These are phyloP conservation scores for Triplophysa siluroides DNA, from an alignment of 2,113 vertebrate genomes.

Conservation along the genomic window DNA sequence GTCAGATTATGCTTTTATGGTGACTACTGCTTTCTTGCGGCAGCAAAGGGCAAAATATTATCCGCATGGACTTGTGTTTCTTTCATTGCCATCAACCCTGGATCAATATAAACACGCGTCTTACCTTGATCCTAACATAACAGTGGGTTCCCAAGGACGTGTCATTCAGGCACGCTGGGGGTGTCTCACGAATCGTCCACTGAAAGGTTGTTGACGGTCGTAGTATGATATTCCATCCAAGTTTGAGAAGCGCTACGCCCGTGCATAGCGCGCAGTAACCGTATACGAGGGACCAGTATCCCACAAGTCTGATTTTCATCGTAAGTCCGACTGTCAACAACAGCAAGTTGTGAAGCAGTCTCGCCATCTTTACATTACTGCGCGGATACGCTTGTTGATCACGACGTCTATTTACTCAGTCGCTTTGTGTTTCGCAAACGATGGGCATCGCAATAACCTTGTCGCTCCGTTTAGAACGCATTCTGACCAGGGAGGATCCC, in stretches of 20 bases:
- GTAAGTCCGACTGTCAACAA: slow-evolving; percentile 73
- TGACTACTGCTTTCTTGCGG: background rate
- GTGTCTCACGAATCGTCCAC: slow-evolving; percentile 80
- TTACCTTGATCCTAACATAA: slow-evolving; percentile 94
- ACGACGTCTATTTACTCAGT: slow-evolving; percentile 51
- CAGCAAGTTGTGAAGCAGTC: slow-evolving; percentile 75
- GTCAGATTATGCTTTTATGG: background rate
- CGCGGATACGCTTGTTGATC: slow-evolving; percentile 56
- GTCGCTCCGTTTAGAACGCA: slow-evolving; percentile 52
- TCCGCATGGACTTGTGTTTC: too few relatives aligned
- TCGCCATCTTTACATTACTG: slow-evolving; percentile 82
- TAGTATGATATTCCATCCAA: slow-evolving; percentile 87
- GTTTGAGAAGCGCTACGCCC: slow-evolving; percentile 83
- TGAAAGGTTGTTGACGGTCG: slow-evolving; percentile 84
- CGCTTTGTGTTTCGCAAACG: slow-evolving; percentile 33
- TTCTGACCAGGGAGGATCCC: slow-evolving; percentile 63
- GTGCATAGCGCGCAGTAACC: slow-evolving; percentile 85
- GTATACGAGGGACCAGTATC: slow-evolving; percentile 89
- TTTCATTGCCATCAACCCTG: too few relatives aligned
- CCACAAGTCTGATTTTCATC: slow-evolving; percentile 73
- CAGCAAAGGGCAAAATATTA: background rate
- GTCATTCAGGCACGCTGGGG: slow-evolving; percentile 89
- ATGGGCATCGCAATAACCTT: slow-evolving; percentile 53
- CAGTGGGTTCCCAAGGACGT: slow-evolving; percentile 95
- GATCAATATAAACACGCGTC: slow-evolving; percentile 25